Conservation (phyloP, 2,797 vertebrate species). For the Sebastes matsubarae region DNA sequence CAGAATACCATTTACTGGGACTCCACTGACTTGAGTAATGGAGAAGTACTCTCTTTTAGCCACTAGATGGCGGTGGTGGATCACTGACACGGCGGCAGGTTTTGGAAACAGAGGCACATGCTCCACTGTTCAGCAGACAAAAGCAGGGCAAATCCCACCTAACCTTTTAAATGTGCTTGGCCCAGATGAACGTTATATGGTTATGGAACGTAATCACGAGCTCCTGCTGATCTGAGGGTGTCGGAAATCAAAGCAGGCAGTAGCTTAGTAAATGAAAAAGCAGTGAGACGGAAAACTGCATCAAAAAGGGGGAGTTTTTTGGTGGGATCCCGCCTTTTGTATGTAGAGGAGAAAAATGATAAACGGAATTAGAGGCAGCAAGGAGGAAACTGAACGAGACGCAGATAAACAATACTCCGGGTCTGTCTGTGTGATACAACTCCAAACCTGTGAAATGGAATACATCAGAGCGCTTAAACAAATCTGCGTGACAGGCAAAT, state of each 20-base stretch:
- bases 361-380: slow-evolving; percentile 60
- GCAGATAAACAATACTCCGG: slow-evolving; percentile 50
- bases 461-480: slow-evolving; percentile 60
- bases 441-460: slow-evolving; percentile 45
- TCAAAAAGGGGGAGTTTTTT: slow-evolving; percentile 37
- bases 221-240: slow-evolving; percentile 55
- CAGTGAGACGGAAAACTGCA: slow-evolving; percentile 56
- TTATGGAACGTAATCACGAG: slow-evolving; percentile 62
- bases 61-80: slow-evolving; percentile 70
- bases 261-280: slow-evolving; percentile 57
- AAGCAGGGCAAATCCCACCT: slow-evolving; percentile 63
- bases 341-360: slow-evolving; percentile 27
- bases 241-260: slow-evolving; percentile 59
- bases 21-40: background rate
- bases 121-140: slow-evolving; percentile 56
- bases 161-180: slow-evolving; percentile 67
- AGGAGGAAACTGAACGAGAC: slow-evolving; percentile 47
- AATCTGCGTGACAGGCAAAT: slow-evolving; percentile 67
- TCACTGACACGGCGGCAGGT: too few species aligned
- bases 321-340: slow-evolving; percentile 28
- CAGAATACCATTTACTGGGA: background rate
- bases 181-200: slow-evolving; percentile 67
- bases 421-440: slow-evolving; percentile 27
- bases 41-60: background rate
- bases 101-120: slow-evolving; percentile 1